Percentiles rank a stretch among this genome's conserved stretches.
phyloP scores from a whole-genome alignment of 1,140 invertebrate genomes.

The Theocolax elegans region DNA sequence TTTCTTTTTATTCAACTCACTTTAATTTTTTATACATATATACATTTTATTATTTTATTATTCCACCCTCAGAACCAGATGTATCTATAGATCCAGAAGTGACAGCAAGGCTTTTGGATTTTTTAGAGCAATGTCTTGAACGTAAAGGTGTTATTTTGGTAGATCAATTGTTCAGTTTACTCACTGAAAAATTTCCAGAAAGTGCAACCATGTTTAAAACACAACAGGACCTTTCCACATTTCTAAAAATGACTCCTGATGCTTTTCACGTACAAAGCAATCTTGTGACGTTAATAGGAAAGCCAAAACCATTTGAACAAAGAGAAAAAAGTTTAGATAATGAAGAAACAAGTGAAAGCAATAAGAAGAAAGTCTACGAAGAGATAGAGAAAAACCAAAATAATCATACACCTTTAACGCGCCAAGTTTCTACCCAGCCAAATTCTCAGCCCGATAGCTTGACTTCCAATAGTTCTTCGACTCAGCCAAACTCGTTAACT shows the following conservation, averaged over 20 bases:
- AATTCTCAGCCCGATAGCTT: constrained; percentile 48
- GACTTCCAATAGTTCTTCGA: constrained; percentile 49
- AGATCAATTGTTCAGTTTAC: constrained; percentile 85
- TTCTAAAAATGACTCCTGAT: constrained; percentile 90
- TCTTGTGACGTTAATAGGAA: constrained; percentile 82
- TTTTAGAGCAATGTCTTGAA: constrained; percentile 81
- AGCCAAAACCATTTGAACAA: constrained; percentile 67
- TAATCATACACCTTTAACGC: not conserved
- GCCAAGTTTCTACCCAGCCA: constrained; percentile 54
- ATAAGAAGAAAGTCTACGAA: constrained; percentile 17
- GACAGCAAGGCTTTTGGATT: constrained; percentile 80
- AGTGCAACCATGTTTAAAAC: constrained; percentile 88
- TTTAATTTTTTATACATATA: not conserved
- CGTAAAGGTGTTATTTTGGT: constrained; percentile 83
- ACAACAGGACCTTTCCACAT: constrained; percentile 85
- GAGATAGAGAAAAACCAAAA: constrained; percentile 20
- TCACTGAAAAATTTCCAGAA: constrained; percentile 81
- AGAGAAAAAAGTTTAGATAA: constrained; percentile 9
- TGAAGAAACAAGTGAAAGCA: constrained; percentile 18
- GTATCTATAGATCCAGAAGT: constrained; percentile 84
- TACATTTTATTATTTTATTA: not conserved
- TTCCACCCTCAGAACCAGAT: constrained; percentile 68
- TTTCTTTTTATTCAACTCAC: not conserved
- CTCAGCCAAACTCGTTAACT: constrained; percentile 49
- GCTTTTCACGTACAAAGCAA: constrained; percentile 91